Conservation (phyloP, 2,113 vertebrate species). For the Cyphomyrus plagiostoma region DNA sequence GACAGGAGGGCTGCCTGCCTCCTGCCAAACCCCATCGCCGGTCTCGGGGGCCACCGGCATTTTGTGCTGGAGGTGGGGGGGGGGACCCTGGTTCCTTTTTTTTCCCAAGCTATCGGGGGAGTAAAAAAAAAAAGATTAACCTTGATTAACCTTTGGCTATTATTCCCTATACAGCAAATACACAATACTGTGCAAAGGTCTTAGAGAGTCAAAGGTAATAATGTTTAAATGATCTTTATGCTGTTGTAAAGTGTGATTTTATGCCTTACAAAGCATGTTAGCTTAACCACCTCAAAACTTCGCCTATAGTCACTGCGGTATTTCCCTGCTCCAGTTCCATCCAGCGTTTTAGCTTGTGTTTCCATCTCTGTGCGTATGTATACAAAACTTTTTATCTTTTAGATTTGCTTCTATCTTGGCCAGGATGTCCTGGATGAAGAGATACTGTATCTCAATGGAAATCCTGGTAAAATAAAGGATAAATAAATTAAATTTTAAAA, state of each 20-base stretch:
- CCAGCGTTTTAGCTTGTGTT: too few relatives aligned
- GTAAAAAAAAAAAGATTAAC: background rate
- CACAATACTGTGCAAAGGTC: background rate
- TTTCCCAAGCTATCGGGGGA: background rate
- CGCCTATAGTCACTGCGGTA: background rate
- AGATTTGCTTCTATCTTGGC: too few relatives aligned
- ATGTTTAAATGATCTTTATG: background rate
- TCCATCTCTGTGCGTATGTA: too few relatives aligned
- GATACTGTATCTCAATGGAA: too few relatives aligned
- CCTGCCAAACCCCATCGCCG: background rate
- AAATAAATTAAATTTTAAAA: too few relatives aligned
- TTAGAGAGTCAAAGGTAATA: background rate
- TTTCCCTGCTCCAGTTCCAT: background rate
- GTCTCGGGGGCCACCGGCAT: background rate
- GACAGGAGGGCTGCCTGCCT: background rate
- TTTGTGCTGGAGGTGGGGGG: background rate
- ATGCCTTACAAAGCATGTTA: background rate
- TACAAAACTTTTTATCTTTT: too few relatives aligned
- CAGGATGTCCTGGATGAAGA: too few relatives aligned
- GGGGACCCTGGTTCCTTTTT: background rate
- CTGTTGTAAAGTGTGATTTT: background rate
- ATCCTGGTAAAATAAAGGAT: too few relatives aligned
- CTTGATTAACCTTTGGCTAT: background rate
- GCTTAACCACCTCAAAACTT: background rate
- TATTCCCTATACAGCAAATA: background rate